Percentiles rank a stretch among this genome's conserved stretches.
These are phyloP conservation scores for Tachyglossus aculeatus DNA, from an alignment of 2,797 vertebrate genomes.

Conservation along the genomic window DNA sequence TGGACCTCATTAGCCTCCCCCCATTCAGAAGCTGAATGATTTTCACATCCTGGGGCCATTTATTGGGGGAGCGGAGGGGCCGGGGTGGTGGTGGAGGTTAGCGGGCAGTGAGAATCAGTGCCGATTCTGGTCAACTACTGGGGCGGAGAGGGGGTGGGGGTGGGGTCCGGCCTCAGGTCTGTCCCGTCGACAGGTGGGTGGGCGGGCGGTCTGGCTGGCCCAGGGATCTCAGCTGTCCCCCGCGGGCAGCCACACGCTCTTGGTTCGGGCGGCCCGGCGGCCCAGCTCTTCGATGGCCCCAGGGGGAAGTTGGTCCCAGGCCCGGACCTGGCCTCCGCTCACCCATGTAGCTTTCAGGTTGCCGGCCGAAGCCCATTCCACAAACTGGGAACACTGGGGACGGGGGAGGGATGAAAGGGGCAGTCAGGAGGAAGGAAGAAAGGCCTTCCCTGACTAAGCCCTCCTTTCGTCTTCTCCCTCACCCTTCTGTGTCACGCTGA, in stretches of 20 bases:
- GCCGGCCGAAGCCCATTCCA: conserved; percentile 72
- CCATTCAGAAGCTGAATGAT: no score
- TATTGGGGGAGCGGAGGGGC: no score
- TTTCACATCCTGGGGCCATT: no score
- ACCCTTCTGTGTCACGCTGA: no score
- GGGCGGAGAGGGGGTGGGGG: not conserved
- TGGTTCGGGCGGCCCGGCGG: conserved; percentile 66
- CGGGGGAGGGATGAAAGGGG: not conserved
- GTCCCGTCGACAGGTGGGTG: no score
- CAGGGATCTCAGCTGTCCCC: conserved; percentile 62
- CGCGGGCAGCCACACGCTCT: conserved; percentile 75
- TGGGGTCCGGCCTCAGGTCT: no score
- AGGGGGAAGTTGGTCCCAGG: conserved; percentile 55
- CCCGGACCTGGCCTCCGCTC: conserved; percentile 21
- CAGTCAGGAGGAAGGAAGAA: no score
- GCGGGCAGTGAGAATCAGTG: no score
- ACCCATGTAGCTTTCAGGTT: conserved; percentile 73
- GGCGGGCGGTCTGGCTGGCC: not conserved
- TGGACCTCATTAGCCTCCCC: no score
- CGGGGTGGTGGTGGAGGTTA: not conserved
- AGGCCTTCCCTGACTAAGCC: no score
- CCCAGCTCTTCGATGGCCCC: conserved; percentile 63
- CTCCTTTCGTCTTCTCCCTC: no score
- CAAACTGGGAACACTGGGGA: conserved; percentile 69
- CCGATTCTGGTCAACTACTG: not conserved